A percentile compares a stretch with the other conserved stretches of the same genome.
phyloP scores from a whole-genome alignment of 2,113 vertebrate genomes.

The Vanacampus margaritifer region DNA sequence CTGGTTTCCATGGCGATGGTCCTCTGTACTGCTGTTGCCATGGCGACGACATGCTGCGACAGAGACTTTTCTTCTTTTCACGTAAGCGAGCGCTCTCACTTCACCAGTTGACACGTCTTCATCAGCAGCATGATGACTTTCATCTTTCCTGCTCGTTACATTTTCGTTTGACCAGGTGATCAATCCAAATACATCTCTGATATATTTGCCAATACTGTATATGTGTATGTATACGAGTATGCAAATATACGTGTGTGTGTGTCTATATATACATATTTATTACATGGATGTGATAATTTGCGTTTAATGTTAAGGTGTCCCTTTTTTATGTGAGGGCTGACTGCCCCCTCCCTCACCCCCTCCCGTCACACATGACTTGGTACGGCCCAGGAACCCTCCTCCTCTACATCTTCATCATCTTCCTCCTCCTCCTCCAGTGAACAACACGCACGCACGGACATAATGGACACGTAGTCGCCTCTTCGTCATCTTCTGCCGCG shows the following conservation, averaged over 20 bases:
- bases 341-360: not conserved
- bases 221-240: no score
- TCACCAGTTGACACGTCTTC: no score
- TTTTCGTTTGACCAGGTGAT: no score
- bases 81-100: not conserved
- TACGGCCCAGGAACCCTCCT: slow-evolving; percentile 6
- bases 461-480: slow-evolving; percentile 20
- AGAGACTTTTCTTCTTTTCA: slow-evolving; percentile 38
- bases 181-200: no score
- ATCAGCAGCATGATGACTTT: no score
- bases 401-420: slow-evolving; percentile 28
- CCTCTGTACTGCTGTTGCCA: slow-evolving; percentile 62
- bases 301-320: not conserved
- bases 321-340: not conserved
- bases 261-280: no score
- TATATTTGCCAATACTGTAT: no score
- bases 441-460: not conserved
- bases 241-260: no score
- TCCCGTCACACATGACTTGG: not conserved
- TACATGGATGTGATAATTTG: no score
- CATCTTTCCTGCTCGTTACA: no score
- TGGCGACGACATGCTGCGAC: slow-evolving; percentile 66
- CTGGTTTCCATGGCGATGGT: slow-evolving; percentile 69
- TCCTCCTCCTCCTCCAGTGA: slow-evolving; percentile 12
- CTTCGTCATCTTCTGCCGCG: slow-evolving; percentile 8